Base-by-base conservation (phyloP, 2,888 invertebrate species). In the Augiades crinisus region DNA sequence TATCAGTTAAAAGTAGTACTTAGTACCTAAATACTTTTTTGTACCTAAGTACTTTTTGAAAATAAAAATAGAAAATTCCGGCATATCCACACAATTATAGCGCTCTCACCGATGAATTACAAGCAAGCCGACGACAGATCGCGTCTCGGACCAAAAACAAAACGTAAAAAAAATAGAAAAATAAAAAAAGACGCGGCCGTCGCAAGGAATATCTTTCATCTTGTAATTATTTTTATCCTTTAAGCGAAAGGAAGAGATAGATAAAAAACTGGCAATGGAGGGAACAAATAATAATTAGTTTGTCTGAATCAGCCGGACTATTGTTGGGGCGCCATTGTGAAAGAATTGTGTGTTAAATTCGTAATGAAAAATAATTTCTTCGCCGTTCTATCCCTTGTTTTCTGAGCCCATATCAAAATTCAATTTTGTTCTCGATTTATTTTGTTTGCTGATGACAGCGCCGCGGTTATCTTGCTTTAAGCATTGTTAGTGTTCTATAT, bases 191-290 rank as follows among this genome's bases (percentile, higher is more conserved):
- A 47, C 58, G 55, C 60, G 57, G 55, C 59, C 66, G 63, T 64
- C 63, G 62, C 62, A 58, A 64, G 65, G 50, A 63, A 65, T 64
- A 64, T 65, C 86, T 88, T 81, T 84, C 83, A 88, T 89, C 88
- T 86, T 82, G 84, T 86, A 85, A 88, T 89, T 89, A 89, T 88
- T 85, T 89, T 89, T 81, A 89, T 88, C 86, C 86, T 84, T 86
- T 88, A 79, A 85, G 77, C 75, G 78, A 76, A 78, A 78, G 76
- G 75, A 76, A 73, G 75, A 19, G 61, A 70, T 72, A 74, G 74
- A 78, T 78, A 79, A 75, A 78, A 72, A 67, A 66, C 62, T 57
- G 60, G 57, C 52, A 54, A 51, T 62, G 60, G 60, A 52, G 56
- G 53, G 58, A 59, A 54, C 60, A 62, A 65, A 64, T 55, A 58